Evolutionary conservation across 2,888 invertebrate species (phyloP), one percentile per base, ranked within the genome.

Genomic region (Cantharis flavilabris): DNA sequence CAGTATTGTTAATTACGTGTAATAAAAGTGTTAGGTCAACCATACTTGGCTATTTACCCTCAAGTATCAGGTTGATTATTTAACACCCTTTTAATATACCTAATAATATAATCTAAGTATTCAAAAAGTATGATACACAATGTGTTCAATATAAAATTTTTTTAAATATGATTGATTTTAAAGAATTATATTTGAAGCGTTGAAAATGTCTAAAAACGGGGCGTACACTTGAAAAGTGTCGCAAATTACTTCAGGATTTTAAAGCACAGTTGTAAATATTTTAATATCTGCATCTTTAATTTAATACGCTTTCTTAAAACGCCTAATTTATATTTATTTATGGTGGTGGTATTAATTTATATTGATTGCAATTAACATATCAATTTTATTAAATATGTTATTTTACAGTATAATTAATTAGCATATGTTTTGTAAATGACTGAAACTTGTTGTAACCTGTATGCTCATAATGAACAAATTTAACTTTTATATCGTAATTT

Each of bases 41-140:
- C 49, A 7, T 49, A 49, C 49, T 49, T 49, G 49, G 49, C 49
- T 49, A 49, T 49, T 49, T 49, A 49, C 49, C n/a, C 7, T 49
- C 49, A 49, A 49, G 49, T 49, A n/a, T 49, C n/a, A 2, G 33
- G 23, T 65, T 18, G 69, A 73, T 76, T 73, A 70, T 72, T 72
- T 73, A 62, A 49, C 65, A 70, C 70, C 71, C 63, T 71, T 67
- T 64, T 69, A 71, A 30, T 71, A 70, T 73, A 30, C 71, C 49
- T 28, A 63, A 72, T 49, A 33, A 72, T 62, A 10, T 67, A 72
- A 63, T 71, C 71, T 62, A 74, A 76, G 73, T 76, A 78, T 71
- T 72, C 72, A 76, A 73, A 72, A 77, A 70, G 33, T 49, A 78
- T 73, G 78, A 78, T 78, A 78, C 78, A 76, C 67, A 76, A 78